Evolutionary conservation across 1,140 invertebrate species (phyloP).

Genomic region (Drosophila sturtevanti): DNA sequence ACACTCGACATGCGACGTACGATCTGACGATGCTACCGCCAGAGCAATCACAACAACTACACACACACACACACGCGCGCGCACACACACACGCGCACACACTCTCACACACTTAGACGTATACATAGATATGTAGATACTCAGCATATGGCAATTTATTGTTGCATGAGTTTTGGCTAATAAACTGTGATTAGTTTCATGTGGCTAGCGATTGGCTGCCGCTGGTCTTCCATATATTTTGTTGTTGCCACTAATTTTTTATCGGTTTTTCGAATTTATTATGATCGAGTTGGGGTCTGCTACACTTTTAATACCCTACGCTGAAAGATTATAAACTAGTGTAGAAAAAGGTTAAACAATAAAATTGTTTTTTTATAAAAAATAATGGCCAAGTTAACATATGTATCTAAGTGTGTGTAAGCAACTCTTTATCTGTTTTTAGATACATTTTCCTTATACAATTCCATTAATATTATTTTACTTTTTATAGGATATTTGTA

Average conservation of each 20-base stretch:
- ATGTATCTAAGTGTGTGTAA: too few relatives aligned
- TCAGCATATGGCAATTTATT: background rate
- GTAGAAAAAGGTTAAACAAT: background rate
- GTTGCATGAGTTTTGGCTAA: conserved; percentile 41
- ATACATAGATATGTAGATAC: background rate
- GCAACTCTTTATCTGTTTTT: too few relatives aligned
- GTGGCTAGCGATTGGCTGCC: conserved; percentile 34
- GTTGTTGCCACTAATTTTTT: conserved; percentile 60
- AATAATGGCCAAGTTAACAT: too few relatives aligned
- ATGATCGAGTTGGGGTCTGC: conserved; percentile 28
- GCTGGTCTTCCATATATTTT: conserved; percentile 10
- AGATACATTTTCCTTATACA: too few relatives aligned
- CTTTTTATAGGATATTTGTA: background rate
- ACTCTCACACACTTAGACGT: conserved; percentile 4
- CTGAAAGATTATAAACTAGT: background rate
- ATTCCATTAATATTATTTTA: too few relatives aligned
- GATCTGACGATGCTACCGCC: conserved; percentile 4
- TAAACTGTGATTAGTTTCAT: conserved; percentile 73
- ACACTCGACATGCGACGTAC: conserved; percentile 26
- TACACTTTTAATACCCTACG: background rate
- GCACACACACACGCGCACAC: background rate
- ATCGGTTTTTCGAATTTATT: conserved; percentile 71
- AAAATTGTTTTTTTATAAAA: too few relatives aligned
- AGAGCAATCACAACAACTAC: conserved; percentile 27
- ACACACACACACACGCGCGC: conserved; percentile 9